Base-by-base conservation (phyloP, 2,113 vertebrate genomes). In the Suricata suricatta region DNA sequence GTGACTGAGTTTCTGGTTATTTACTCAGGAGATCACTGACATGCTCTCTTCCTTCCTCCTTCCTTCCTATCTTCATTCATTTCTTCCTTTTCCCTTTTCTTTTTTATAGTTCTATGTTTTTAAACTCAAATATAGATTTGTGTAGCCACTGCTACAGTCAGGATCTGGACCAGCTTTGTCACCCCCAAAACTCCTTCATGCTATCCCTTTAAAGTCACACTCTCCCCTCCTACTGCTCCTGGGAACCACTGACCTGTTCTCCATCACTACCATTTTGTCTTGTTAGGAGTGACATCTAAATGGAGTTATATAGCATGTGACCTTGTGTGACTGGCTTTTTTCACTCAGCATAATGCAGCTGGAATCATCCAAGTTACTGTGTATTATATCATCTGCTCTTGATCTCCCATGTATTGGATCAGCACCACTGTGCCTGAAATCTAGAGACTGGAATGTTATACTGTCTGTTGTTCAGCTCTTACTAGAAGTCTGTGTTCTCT, bases 311-410 rank as follows among this genome's bases (percentile, higher is more conserved):
- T 1, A 54, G 25, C 25, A 0, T 88, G 29, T 68, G 80, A 86
- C n/a, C 54, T 94, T 93, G 83, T 44, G 83, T 91, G 82, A 79
- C 17, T 92, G 95, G 82, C 89, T 96, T 94, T 68, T 97, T 96
- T 83, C 79, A 86, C 35, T 86, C 71, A 93, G 74, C 79, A n/a
- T 50, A 84, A 93, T 44, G 72, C n/a, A 72, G 92, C 68, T 91
- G 86, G 72, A 74, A 64, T 83, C 23, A 87, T 57, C 71, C 86
- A 76, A 1, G 15, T n/a, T 57, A 16, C 63, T 88, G 44, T 85
- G 54, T 91, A 27, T 90, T 84, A 38, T 38, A 15, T 31, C 27
- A 94, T 88, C 93, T 86, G 84, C 52, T 95, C 88, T 90, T 81
- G 71, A 44, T 89, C 44, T 84, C 44, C 72, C 8, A 2, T 25